These are phyloP conservation scores for Listrodromus nycthemerus DNA, from an alignment of 2,888 invertebrate species.

Conservation along the genomic window DNA sequence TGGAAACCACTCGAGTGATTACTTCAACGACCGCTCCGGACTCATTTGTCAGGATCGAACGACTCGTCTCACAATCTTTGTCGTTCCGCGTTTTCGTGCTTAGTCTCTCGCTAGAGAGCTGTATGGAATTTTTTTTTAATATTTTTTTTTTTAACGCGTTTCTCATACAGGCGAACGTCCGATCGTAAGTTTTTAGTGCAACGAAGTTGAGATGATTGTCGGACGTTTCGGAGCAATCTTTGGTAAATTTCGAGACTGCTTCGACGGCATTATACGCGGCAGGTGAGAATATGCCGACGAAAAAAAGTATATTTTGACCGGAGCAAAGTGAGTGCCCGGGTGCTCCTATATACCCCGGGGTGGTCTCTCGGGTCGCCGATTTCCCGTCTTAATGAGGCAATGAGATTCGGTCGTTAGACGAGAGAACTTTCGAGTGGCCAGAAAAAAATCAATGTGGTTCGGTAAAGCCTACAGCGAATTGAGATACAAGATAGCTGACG, in stretches of 20 bases:
- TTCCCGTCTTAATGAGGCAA: constrained; percentile 62
- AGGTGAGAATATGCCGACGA: constrained; percentile 3
- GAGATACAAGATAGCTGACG: constrained; percentile 75
- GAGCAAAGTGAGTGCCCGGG: constrained; percentile 9
- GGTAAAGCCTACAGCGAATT: constrained; percentile 73
- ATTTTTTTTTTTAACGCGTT: neutral
- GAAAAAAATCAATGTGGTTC: constrained; percentile 77
- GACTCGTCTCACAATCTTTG: constrained; percentile 23
- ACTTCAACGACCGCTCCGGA: constrained; percentile 67
- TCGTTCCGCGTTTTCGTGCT: constrained; percentile 4
- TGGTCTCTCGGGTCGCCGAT: constrained; percentile 46
- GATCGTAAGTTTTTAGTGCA: neutral
- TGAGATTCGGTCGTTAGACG: constrained; percentile 70
- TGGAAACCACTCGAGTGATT: constrained; percentile 72
- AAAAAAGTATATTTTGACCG: constrained; percentile 29
- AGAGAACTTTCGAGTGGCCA: constrained; percentile 51
- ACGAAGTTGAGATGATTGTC: neutral
- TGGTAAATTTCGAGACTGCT: neutral
- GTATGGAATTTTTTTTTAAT: neutral
- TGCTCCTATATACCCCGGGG: constrained; percentile 24
- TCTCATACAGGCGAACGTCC: neutral
- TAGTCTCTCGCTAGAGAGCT: neutral
- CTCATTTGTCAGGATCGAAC: constrained; percentile 77
- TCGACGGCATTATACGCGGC: constrained; percentile 4
- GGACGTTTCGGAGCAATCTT: neutral